Conservation (phyloP, 1,140 invertebrate genomes). For the Macrocentrus cingulum region DNA sequence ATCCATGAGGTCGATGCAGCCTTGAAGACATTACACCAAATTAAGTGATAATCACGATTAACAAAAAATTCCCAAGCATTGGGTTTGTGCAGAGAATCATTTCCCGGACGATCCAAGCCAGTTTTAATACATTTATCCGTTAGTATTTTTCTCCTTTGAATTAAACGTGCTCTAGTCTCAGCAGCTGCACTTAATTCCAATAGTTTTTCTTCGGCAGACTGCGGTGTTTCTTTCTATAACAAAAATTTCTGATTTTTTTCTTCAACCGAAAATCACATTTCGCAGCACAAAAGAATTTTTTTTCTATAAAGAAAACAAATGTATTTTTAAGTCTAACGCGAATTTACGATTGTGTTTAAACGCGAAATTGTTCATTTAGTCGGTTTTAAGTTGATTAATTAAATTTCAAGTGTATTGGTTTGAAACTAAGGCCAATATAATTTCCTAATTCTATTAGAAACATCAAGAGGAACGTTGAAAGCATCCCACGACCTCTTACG, state of each 20-base stretch:
- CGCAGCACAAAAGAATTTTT: background rate
- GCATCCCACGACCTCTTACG: background rate
- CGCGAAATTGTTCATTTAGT: background rate
- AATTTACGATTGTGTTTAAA: too few species aligned
- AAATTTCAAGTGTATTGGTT: background rate
- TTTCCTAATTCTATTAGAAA: slow-evolving; percentile 44
- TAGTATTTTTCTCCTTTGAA: slow-evolving; percentile 56
- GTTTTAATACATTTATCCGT: slow-evolving; percentile 58
- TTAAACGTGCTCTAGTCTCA: slow-evolving; percentile 58
- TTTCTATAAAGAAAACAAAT: too few species aligned
- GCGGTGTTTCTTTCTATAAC: slow-evolving; percentile 43
- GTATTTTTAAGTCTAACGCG: too few species aligned
- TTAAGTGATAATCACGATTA: slow-evolving; percentile 75
- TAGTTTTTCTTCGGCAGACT: slow-evolving; percentile 48
- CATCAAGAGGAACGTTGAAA: slow-evolving; percentile 14
- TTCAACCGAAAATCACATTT: too few species aligned
- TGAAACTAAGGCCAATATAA: slow-evolving; percentile 38
- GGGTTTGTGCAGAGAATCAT: slow-evolving; percentile 68
- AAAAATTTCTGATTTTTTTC: too few species aligned
- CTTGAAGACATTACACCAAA: slow-evolving; percentile 87
- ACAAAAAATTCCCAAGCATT: slow-evolving; percentile 85
- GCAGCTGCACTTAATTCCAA: slow-evolving; percentile 46
- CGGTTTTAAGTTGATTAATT: background rate
- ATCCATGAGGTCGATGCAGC: slow-evolving; percentile 87
- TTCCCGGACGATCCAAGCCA: slow-evolving; percentile 61